Conservation (phyloP, 2,797 vertebrate species). For the Crypturellus tataupa region DNA sequence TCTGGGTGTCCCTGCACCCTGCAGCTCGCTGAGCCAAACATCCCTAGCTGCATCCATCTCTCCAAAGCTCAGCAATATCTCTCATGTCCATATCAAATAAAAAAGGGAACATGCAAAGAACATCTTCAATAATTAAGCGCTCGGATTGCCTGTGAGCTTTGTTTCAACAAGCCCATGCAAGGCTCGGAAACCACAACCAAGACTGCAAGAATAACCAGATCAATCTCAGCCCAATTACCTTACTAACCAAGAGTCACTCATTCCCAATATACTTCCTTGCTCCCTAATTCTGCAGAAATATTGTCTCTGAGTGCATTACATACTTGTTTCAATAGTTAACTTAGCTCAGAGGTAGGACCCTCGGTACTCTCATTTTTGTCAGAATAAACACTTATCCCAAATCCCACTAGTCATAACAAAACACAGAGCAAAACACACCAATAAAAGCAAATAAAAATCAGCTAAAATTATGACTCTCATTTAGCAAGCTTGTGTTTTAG, state of each 20-base stretch:
- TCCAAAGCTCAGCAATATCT: not conserved
- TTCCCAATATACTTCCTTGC: not conserved
- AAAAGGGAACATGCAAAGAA: not conserved
- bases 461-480: not conserved
- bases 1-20: rapidly evolving
- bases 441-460: not conserved
- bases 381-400: slow-evolving; percentile 31
- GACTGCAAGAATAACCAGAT: slow-evolving; percentile 8
- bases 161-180: not conserved
- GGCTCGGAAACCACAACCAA: not conserved
- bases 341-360: not conserved
- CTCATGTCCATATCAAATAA: slow-evolving; percentile 2
- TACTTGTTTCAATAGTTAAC: not conserved
- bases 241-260: slow-evolving; percentile 18
- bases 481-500: not conserved
- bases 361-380: not conserved
- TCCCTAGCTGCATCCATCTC: not conserved
- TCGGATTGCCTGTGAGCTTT: not conserved
- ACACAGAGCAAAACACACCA: not conserved
- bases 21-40: not conserved
- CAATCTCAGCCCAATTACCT: slow-evolving; percentile 27
- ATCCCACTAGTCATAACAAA: not conserved
- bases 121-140: slow-evolving; percentile 39
- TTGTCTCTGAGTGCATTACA: not conserved
- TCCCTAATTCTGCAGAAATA: slow-evolving; percentile 28